Evolutionary conservation across 92 coral and sea anemone genomes (phyloP).

Genomic region (Heliopora coerulea): DNA sequence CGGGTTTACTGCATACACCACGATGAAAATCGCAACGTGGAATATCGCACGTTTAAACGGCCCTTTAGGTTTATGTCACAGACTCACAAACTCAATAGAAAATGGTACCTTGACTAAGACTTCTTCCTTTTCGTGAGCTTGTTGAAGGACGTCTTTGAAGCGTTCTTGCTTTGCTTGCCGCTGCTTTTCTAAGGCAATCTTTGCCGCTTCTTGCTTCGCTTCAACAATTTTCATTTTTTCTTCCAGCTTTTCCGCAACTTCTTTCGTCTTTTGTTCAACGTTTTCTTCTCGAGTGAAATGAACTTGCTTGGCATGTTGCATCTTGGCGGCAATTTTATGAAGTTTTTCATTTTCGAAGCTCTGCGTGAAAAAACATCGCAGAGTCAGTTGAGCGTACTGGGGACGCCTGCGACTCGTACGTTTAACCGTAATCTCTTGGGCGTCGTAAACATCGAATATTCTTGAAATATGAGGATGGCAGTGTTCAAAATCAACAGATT

Average conservation of each 20-base stretch:
- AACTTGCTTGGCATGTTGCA: conserved; percentile 66
- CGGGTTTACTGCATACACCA: too few species aligned
- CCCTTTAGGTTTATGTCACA: too few species aligned
- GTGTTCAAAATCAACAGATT: too few species aligned
- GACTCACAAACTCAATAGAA: too few species aligned
- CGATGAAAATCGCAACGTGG: too few species aligned
- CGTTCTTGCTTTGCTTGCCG: conserved; percentile 84
- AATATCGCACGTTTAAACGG: too few species aligned
- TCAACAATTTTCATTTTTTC: conserved; percentile 69
- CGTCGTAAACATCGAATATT: too few species aligned
- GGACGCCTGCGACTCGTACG: too few species aligned
- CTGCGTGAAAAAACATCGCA: conserved; percentile 33
- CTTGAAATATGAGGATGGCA: too few species aligned
- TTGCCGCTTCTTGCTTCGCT: conserved; percentile 75
- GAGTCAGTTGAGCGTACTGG: too few species aligned
- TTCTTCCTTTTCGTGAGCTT: conserved; percentile 51
- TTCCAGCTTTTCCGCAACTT: conserved; percentile 73
- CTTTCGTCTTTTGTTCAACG: conserved; percentile 68
- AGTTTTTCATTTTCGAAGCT: conserved; percentile 51
- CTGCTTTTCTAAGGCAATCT: conserved; percentile 65
- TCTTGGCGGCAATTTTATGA: conserved; percentile 60
- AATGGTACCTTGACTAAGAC: conserved; percentile 25
- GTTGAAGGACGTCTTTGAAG: conserved; percentile 70
- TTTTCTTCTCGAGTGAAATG: conserved; percentile 47
- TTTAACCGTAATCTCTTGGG: too few species aligned